Evolutionary conservation across 2,888 invertebrate species (phyloP), one percentile per base, ranked within the genome.

Genomic region (Leucophenga maculata): DNA sequence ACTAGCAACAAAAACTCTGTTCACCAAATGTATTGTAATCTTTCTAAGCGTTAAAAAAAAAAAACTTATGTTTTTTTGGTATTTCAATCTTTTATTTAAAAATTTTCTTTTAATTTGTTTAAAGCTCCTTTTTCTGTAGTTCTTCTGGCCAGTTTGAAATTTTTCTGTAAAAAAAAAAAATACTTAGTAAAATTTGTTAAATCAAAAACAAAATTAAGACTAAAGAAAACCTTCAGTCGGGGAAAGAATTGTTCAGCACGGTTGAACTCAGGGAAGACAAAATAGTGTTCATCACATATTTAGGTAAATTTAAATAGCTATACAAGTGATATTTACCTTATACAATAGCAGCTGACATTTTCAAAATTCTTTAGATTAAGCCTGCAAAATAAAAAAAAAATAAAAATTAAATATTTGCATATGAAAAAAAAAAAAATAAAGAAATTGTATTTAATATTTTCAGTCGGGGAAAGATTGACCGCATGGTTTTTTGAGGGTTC

Each of bases 401-500:
- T n/a, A n/a, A n/a, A n/a, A n/a, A n/a, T n/a, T n/a, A n/a, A n/a
- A n/a, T n/a, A n/a, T n/a, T 8, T 32, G 32, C 32, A 32, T 6
- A 32, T 32, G 32, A 32, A 3, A 32, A 32, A 32, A 32, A 32
- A 32, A 32, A 32, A 32, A 8, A n/a, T n/a, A n/a, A 26, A 26
- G 26, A 26, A 26, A 26, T 26, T 26, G 4, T 26, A 26, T 26
- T 3, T 26, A 4, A 26, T 3, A 26, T 26, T 26, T 26, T 46
- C 46, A 57, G 55, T 46, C 67, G 32, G 67, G 54, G 54, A 55
- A 67, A 73, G 18, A 62, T 74, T 74, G 71, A 77, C 77, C 70
- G 77, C 80, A 81, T 62, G 82, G 78, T 81, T 81, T 75, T 75
- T 78, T 62, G 68, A 73, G 77, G 79, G 79, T 81, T 81, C 80